Evolutionary conservation across 2,113 vertebrate species (phyloP).

Genomic region (Antigone vipio): DNA sequence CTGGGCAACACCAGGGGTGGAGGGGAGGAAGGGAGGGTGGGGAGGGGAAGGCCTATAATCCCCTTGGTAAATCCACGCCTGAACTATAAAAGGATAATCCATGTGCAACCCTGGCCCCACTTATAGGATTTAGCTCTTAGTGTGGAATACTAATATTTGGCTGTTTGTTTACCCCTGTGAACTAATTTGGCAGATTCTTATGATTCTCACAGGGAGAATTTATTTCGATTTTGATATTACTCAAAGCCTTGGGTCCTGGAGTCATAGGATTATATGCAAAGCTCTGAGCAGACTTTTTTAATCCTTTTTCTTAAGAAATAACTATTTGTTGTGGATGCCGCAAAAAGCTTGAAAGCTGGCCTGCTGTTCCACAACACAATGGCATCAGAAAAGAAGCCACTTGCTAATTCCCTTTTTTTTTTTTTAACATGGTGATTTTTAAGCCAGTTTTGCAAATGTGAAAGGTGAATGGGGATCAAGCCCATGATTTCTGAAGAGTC

Average conservation of each 20-base stretch:
- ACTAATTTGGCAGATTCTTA: conserved; percentile 66
- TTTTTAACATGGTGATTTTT: conserved; percentile 44
- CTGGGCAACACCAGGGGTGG: neutral
- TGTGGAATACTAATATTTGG: conserved; percentile 68
- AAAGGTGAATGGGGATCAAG: conserved; percentile 43
- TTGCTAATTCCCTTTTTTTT: neutral
- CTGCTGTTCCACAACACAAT: conserved; percentile 57
- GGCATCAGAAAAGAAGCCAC: conserved; percentile 38
- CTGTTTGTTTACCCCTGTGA: conserved; percentile 69
- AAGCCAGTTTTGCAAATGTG: conserved; percentile 41
- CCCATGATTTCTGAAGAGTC: conserved; percentile 20
- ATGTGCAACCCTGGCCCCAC: conserved; percentile 65
- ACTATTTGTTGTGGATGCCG: conserved; percentile 52
- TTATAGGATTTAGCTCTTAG: conserved; percentile 67
- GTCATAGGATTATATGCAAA: conserved; percentile 64
- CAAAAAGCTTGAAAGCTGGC: conserved; percentile 55
- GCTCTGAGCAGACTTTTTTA: conserved; percentile 61
- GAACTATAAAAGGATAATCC: conserved; percentile 70
- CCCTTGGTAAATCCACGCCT: conserved; percentile 66
- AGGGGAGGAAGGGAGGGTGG: neutral
- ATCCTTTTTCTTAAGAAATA: conserved; percentile 66
- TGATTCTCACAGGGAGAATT: conserved; percentile 65
- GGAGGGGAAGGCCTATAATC: conserved; percentile 58
- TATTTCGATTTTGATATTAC: conserved; percentile 69
- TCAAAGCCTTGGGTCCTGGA: conserved; percentile 64